Base-by-base conservation (phyloP, 2,888 invertebrate species). In the Macaria notata region DNA sequence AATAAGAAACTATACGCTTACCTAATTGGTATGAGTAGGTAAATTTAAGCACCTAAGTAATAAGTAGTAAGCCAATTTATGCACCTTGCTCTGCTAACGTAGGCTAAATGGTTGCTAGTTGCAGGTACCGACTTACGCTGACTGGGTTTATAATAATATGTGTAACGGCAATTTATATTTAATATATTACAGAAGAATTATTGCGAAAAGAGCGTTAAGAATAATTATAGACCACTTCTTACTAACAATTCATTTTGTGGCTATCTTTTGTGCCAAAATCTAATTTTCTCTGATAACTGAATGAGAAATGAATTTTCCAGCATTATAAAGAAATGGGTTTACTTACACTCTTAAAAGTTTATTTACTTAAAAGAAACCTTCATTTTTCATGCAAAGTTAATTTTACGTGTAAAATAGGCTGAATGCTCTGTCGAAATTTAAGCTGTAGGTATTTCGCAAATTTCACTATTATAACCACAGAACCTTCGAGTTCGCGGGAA, bases 81-180 rank as follows among this genome's bases (percentile, higher is more conserved):
- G 43, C 50, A 50, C 44, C 50, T 44, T 50, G 36, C 36, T 44
- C 36, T 36, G 50, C 50, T 50, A 36, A 44, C 7, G 50, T 36
- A 42, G n/a, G 30, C 44, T 29, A 38, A 43, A 50, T 43, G n/a
- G 33, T 50, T 50, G 42, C 49, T 9, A 38, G 38, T 38, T 7
- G 8, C 8, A 5, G 8, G 38, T 38, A 38, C 5, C 38, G 8
- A 38, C 38, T 7, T 8, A 38, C 8, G 38, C 6, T 38, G 38
- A 38, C 1, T 2, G 6, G 38, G 3, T 19, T 19, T 19, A 19
- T 19, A 38, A 38, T 1, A 8, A 38, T 5, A 3, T 7, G n/a
- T n/a, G n/a, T n/a, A n/a, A n/a, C n/a, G 38, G 38, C 38, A 38
- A 38, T 5, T 38, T 5, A 38, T 38, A 38, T 38, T 38, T 38